Evolutionary conservation across 2,888 invertebrate species (phyloP).

Genomic region (Mythimna lalbum): DNA sequence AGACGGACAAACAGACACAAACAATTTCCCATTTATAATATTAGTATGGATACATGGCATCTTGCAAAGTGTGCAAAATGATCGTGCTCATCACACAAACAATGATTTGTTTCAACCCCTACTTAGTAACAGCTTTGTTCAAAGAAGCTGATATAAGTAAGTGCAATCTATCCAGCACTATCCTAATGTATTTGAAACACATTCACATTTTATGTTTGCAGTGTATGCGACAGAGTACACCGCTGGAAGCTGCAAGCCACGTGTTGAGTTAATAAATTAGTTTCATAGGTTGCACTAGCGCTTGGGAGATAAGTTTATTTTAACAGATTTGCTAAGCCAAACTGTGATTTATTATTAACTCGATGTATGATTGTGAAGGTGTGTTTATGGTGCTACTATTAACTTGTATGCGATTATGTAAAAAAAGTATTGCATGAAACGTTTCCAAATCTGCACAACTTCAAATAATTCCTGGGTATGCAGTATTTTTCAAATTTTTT

Average conservation of each 20-base stretch:
- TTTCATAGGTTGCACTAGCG: conserved; percentile 20
- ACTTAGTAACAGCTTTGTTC: neutral
- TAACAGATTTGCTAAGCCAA: neutral
- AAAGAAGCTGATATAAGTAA: conserved; percentile 15
- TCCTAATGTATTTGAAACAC: conserved; percentile 37
- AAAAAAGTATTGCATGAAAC: neutral
- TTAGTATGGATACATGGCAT: no score
- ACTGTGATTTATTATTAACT: neutral
- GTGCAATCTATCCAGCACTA: conserved; percentile 19
- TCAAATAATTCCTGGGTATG: neutral
- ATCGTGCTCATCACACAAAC: no score
- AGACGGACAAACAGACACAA: no score
- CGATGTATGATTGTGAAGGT: neutral
- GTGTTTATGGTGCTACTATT: neutral
- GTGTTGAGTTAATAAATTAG: conserved; percentile 47
- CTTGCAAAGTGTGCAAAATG: no score
- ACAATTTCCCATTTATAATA: no score
- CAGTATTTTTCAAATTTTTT: neutral
- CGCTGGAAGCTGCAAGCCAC: conserved; percentile 35
- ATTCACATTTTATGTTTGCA: conserved; percentile 36
- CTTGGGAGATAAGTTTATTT: conserved; percentile 15
- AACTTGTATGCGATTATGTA: neutral
- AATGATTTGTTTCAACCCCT: neutral
- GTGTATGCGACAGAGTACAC: conserved; percentile 16
- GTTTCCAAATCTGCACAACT: neutral